Evolutionary conservation across 2,888 invertebrate species (phyloP).

Genomic region (Conops quadrifasciatus): DNA sequence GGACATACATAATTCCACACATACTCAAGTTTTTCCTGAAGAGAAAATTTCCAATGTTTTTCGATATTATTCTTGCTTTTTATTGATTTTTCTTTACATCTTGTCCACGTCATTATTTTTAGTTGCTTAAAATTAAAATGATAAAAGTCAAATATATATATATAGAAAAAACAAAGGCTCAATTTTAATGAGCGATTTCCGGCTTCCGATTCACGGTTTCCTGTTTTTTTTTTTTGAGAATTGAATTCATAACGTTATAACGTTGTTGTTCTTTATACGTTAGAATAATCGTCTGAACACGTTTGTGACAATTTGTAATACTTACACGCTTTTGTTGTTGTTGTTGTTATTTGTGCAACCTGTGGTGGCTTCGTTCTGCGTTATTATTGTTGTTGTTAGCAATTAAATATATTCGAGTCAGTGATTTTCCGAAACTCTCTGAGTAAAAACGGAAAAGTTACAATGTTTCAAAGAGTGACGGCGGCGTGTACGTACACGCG

Average conservation of each 20-base stretch:
- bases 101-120: not conserved
- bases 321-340: not conserved
- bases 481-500: not conserved
- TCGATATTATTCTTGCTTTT: not conserved
- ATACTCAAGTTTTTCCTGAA: no score
- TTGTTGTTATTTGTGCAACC: not conserved
- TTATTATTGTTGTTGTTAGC: slow-evolving; percentile 8
- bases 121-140: not conserved
- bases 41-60: no score
- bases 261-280: not conserved
- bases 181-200: slow-evolving; percentile 30
- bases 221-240: not conserved
- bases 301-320: not conserved
- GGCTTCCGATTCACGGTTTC: slow-evolving; percentile 8
- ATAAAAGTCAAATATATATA: not conserved
- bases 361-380: not conserved
- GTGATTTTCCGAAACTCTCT: not conserved
- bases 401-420: slow-evolving; percentile 20
- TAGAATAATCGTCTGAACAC: not conserved
- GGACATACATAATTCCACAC: no score
- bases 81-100: not conserved
- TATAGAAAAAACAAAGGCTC: not conserved
- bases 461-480: not conserved
- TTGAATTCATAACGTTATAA: not conserved
- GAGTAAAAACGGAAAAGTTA: not conserved